These are phyloP conservation scores for Ectobius pallidus DNA, from an alignment of 2,888 invertebrate genomes.

Conservation along the genomic window DNA sequence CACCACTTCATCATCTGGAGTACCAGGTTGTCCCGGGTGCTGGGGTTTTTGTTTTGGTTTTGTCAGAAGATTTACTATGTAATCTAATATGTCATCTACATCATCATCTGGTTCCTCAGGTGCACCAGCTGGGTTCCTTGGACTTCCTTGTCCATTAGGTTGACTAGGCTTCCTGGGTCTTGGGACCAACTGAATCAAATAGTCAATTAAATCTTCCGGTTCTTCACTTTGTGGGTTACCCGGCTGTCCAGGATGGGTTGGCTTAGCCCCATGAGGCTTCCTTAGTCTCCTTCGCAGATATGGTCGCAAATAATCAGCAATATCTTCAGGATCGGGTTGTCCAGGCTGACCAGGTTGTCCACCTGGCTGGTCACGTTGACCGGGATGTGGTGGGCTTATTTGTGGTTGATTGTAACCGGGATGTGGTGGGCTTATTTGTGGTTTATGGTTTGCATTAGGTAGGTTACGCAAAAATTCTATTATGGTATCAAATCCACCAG, in stretches of 20 bases:
- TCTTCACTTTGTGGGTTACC: neutral
- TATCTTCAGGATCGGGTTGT: neutral
- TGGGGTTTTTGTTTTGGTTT: neutral
- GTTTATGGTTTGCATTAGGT: no score
- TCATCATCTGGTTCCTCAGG: neutral
- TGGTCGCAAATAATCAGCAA: neutral
- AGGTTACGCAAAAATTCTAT: neutral
- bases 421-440: neutral
- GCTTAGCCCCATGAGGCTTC: neutral
- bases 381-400: neutral
- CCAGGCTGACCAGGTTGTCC: neutral
- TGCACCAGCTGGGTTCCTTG: neutral
- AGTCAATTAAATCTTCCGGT: neutral
- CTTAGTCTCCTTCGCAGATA: neutral
- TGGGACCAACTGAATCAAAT: neutral
- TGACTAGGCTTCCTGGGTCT: neutral
- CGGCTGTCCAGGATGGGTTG: neutral
- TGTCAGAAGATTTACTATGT: neutral
- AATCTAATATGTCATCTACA: neutral
- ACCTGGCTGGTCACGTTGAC: neutral
- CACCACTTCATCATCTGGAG: neutral
- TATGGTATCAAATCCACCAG: neutral
- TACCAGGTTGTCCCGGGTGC: neutral
- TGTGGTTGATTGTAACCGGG: neutral
- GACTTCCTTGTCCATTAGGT: neutral